Percentiles rank a stretch among this genome's conserved stretches.
These are phyloP conservation scores for Tyrannus savana DNA, from an alignment of 2,113 vertebrate genomes.

Conservation along the genomic window DNA sequence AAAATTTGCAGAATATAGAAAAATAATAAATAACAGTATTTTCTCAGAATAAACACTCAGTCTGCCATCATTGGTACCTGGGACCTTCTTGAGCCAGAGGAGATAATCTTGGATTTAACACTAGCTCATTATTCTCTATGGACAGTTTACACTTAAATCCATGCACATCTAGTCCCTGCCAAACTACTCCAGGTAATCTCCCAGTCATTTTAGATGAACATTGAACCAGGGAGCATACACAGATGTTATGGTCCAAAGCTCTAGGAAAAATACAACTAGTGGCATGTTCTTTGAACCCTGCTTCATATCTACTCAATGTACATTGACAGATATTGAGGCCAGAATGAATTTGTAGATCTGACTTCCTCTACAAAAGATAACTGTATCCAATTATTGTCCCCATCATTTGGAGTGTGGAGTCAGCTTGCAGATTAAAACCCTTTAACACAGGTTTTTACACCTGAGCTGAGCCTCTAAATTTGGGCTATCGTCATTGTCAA, in stretches of 20 bases:
- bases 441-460: background rate
- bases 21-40: background rate
- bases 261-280: background rate
- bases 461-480: background rate
- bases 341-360: background rate
- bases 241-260: background rate
- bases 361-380: background rate
- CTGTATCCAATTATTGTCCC: background rate
- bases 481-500: background rate
- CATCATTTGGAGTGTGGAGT: background rate
- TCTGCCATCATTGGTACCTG: fast-evolving
- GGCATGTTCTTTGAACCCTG: background rate
- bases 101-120: background rate
- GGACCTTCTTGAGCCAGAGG: background rate
- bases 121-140: background rate
- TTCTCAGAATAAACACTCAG: background rate
- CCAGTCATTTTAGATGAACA: background rate
- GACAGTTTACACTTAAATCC: background rate
- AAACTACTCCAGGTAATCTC: background rate
- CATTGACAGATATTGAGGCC: background rate
- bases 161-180: background rate
- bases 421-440: background rate
- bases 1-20: background rate
- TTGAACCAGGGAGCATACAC: background rate
- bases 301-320: background rate